phyloP scores from a whole-genome alignment of 2,113 vertebrate species.

The Perca flavescens region DNA sequence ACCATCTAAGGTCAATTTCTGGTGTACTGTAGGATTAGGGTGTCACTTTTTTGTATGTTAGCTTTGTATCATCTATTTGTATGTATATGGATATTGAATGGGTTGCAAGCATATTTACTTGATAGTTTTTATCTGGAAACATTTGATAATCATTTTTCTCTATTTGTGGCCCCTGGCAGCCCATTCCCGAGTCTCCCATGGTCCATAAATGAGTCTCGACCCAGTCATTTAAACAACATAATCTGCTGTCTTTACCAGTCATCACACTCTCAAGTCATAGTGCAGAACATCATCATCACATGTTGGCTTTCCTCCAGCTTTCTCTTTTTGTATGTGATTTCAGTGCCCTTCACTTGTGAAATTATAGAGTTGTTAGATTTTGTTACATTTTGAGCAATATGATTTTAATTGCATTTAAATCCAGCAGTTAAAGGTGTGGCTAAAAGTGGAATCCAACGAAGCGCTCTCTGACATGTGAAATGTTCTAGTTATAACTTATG shows the following conservation, averaged over 20 bases:
- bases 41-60: not conserved
- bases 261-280: not conserved
- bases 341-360: not conserved
- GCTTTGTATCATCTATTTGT: not conserved
- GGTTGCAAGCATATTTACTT: not conserved
- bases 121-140: not conserved
- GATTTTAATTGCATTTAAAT: not conserved
- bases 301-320: not conserved
- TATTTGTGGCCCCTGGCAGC: not conserved
- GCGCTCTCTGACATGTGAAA: not conserved
- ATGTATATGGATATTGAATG: not conserved
- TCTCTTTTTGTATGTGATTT: not conserved
- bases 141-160: conserved; percentile 4
- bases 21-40: not conserved
- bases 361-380: not conserved
- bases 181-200: not conserved
- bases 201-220: not conserved
- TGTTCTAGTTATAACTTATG: not conserved
- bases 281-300: not conserved
- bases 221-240: not conserved
- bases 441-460: not conserved
- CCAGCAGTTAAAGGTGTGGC: not conserved
- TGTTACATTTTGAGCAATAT: not conserved
- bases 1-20: not conserved
- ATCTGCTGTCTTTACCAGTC: conserved; percentile 4